These are phyloP conservation scores for Leptinotarsa defecta DNA, from an alignment of 1,140 invertebrate genomes.

Conservation along the genomic window DNA sequence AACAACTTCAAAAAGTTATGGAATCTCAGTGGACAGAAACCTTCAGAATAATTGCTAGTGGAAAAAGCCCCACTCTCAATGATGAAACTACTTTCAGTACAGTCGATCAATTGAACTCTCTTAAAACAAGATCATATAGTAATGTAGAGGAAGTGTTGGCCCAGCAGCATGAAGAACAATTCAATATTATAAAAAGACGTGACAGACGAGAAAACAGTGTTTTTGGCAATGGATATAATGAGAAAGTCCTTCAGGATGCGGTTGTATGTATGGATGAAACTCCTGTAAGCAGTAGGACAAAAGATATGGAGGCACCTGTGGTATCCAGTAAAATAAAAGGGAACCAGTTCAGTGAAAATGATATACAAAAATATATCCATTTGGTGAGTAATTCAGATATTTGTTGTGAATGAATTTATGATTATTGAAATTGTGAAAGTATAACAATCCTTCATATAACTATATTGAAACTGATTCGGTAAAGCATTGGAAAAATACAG, in stretches of 20 bases:
- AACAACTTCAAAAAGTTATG: slow-evolving; percentile 77
- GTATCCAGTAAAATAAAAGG: slow-evolving; percentile 15
- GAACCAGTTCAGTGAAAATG: slow-evolving; percentile 5
- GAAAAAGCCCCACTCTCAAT: slow-evolving; percentile 39
- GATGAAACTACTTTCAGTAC: slow-evolving; percentile 31
- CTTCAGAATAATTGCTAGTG: slow-evolving; percentile 66
- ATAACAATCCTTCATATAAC: background rate
- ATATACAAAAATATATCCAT: slow-evolving; percentile 38
- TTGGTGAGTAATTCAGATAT: slow-evolving; percentile 36
- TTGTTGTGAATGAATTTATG: background rate
- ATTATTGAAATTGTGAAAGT: background rate
- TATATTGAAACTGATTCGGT: background rate
- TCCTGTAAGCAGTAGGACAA: slow-evolving; percentile 40
- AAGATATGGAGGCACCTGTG: slow-evolving; percentile 38
- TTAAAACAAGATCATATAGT: slow-evolving; percentile 44
- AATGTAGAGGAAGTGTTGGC: slow-evolving; percentile 47
- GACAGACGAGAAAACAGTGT: slow-evolving; percentile 10
- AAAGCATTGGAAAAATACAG: too few species aligned
- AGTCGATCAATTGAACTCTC: slow-evolving; percentile 43
- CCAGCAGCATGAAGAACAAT: slow-evolving; percentile 24
- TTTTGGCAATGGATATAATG: background rate
- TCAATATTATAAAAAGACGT: slow-evolving; percentile 9
- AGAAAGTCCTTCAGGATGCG: slow-evolving; percentile 1
- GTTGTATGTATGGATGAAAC: slow-evolving; percentile 37
- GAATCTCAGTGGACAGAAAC: slow-evolving; percentile 79